These are phyloP conservation scores for Bos taurus DNA, from an alignment of 2,113 vertebrate genomes.

Conservation along the genomic window DNA sequence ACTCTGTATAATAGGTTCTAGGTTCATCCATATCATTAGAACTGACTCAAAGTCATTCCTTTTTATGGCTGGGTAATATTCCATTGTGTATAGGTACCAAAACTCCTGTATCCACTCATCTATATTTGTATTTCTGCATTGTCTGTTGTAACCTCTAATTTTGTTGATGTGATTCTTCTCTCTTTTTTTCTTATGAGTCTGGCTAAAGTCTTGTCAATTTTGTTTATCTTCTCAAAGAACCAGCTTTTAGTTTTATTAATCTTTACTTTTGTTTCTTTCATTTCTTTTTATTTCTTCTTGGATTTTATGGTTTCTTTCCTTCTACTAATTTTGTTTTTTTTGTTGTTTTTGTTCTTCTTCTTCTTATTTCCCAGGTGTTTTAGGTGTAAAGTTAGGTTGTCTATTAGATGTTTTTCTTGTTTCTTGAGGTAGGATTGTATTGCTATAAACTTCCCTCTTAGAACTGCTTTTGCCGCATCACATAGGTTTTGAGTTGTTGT, in stretches of 20 bases:
- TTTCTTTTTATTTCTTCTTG: neutral
- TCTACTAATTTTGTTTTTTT: neutral
- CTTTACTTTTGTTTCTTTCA: neutral
- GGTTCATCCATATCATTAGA: neutral
- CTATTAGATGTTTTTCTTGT: neutral
- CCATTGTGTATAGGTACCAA: neutral
- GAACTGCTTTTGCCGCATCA: neutral
- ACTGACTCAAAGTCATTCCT: neutral
- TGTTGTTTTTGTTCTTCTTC: accelerated
- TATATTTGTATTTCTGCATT: neutral
- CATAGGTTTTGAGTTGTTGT: neutral
- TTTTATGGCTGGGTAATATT: neutral
- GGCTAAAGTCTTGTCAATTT: neutral
- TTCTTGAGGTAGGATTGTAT: neutral
- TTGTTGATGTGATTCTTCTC: neutral
- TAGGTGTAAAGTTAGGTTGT: neutral
- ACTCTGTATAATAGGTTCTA: neutral
- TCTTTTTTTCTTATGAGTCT: neutral
- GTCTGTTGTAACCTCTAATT: neutral
- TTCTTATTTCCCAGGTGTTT: neutral
- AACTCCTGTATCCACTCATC: neutral
- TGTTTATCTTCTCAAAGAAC: neutral
- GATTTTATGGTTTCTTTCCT: neutral
- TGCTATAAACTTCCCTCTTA: neutral
- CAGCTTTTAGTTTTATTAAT: neutral